Base-by-base conservation (phyloP, 1,140 invertebrate species). In the Batillaria attramentaria region DNA sequence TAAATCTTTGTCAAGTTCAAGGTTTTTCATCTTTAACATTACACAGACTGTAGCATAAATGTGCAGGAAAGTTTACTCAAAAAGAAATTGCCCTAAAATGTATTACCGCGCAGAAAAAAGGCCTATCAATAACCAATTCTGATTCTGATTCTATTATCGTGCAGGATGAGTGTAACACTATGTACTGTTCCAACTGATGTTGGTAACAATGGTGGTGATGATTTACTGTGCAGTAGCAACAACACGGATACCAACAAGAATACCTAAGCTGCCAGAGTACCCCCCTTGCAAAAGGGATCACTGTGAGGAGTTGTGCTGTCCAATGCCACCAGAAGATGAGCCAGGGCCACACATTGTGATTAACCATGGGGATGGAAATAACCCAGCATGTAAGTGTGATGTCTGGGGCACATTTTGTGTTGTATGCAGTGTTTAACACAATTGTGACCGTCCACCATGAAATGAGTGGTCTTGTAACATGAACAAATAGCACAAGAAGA, bases 291-390 rank as follows among this genome's bases (percentile, higher is more conserved):
- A 69, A 72, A 80, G 41, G 35, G 39, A 68, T 18, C 57, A 79
- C 33, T 82, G 82, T 79, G 82, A 83, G 50, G 42, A 70, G 39
- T 69, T 60, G 18, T 85, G 84, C 60, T 85, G 84, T 78, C 80
- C 81, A 1, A 68, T 78, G 6, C 82, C 82, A 0, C 35, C 57
- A 16, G 74, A 80, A 37, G 68, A 80, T 42, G 78, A 84, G 39
- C 66, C 28, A 24, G 13, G 18, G 18, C 37, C 39, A 73, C 39
- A 42, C 41, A 0, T 31, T 42, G 20, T 66, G 31, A 66, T 69
- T 6, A 60, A 50, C 66, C 68, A n/a, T 70, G 39, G 18, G 2
- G 42, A 46, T 24, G 41, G 20, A 3, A 16, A 68, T 3, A 54
- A 33, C 24, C 70, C 24, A 20, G 10, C 50, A 3, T 60, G 54